phyloP scores from a whole-genome alignment of 2,888 invertebrate species.

The Tanypteryx hageni region DNA sequence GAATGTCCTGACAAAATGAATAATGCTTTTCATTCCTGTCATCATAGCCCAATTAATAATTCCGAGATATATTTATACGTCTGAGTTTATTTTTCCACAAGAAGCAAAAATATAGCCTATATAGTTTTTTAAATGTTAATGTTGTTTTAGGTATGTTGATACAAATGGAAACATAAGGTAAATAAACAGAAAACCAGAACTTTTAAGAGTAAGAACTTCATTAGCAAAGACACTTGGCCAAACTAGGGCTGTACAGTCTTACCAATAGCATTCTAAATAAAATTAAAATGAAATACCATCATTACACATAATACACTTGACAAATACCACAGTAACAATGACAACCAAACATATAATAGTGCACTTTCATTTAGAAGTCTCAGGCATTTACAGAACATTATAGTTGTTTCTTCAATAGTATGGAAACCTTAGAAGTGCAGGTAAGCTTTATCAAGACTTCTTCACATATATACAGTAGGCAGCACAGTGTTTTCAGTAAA shows the following conservation, averaged over 20 bases:
- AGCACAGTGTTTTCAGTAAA: background rate
- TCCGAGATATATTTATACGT: no score
- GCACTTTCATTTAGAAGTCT: slow-evolving; percentile 7
- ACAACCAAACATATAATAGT: background rate
- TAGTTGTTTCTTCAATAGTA: background rate
- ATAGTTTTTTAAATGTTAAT: no score
- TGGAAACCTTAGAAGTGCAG: background rate
- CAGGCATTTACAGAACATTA: background rate
- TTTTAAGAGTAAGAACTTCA: background rate
- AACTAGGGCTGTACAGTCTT: slow-evolving; percentile 26
- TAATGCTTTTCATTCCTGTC: no score
- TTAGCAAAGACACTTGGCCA: slow-evolving; percentile 12
- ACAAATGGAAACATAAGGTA: no score
- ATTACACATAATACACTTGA: slow-evolving; percentile 11
- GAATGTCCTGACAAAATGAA: no score
- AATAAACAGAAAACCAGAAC: no score
- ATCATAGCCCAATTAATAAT: no score
- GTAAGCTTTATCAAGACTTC: background rate
- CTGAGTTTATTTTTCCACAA: no score
- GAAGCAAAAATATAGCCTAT: no score
- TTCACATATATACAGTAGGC: slow-evolving; percentile 5
- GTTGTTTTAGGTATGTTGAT: no score
- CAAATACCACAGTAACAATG: background rate
- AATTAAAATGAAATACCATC: background rate
- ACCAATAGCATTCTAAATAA: background rate